Evolutionary conservation across 2,113 vertebrate species (phyloP).

Genomic region (Triplophysa siluroides): DNA sequence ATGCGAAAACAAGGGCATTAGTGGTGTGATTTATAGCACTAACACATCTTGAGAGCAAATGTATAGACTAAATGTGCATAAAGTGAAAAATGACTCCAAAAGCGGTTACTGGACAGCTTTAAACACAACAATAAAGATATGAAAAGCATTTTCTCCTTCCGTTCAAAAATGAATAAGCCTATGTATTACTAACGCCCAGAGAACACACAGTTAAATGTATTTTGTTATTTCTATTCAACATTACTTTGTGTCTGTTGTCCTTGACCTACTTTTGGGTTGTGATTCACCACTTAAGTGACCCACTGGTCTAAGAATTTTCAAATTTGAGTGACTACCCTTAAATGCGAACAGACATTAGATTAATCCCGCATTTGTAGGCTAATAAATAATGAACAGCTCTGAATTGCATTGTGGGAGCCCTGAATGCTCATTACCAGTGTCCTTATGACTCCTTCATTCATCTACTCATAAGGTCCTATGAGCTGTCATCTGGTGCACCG

Average conservation of each 20-base stretch:
- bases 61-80: too few relatives aligned
- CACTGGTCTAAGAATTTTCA: neutral
- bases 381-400: slow-evolving; percentile 32
- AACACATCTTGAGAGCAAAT: too few relatives aligned
- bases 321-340: slow-evolving; percentile 10
- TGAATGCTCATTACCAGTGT: slow-evolving; percentile 37
- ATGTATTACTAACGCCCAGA: too few relatives aligned
- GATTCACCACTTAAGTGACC: too few relatives aligned
- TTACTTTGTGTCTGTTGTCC: neutral
- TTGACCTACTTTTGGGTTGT: neutral
- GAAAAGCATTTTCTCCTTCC: too few relatives aligned
- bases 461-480: slow-evolving; percentile 64
- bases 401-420: slow-evolving; percentile 10
- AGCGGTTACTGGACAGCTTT: too few relatives aligned
- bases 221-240: neutral
- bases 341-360: neutral
- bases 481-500: slow-evolving; percentile 69
- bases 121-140: too few relatives aligned
- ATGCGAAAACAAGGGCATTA: too few relatives aligned
- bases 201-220: neutral
- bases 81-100: too few relatives aligned
- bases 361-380: neutral
- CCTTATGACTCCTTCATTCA: slow-evolving; percentile 25
- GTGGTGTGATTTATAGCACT: too few relatives aligned
- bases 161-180: too few relatives aligned